Conservation (phyloP, 2,113 vertebrate species). For the Phyllopteryx taeniolatus region DNA sequence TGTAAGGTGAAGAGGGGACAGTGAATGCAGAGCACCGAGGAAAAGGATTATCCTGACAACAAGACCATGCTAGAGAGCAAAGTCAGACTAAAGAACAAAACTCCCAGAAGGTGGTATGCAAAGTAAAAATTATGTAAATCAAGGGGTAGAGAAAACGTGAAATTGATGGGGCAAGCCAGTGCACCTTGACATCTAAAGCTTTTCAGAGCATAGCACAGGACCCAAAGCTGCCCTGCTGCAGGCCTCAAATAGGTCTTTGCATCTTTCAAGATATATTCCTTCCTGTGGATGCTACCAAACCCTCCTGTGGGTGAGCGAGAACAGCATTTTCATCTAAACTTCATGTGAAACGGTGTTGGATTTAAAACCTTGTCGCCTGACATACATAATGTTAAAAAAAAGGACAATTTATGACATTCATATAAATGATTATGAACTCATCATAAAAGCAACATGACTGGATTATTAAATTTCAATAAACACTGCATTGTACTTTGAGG, state of each 20-base stretch:
- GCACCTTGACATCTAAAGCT: conserved; percentile 46
- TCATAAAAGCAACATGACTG: too few relatives aligned
- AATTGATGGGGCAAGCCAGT: conserved; percentile 22
- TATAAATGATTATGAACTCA: too few relatives aligned
- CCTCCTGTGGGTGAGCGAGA: not conserved
- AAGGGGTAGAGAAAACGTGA: conserved; percentile 6
- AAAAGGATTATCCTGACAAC: conserved; percentile 33
- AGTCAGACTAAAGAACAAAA: conserved; percentile 8
- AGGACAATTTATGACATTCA: too few relatives aligned
- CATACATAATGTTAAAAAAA: too few relatives aligned
- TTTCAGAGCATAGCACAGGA: conserved; percentile 29
- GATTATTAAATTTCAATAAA: too few relatives aligned
- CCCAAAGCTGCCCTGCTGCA: conserved; percentile 23
- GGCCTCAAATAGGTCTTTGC: conserved; percentile 17
- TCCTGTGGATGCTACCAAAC: conserved; percentile 3
- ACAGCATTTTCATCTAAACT: not conserved
- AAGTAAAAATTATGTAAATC: not conserved
- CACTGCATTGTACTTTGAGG: too few relatives aligned
- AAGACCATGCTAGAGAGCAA: conserved; percentile 8
- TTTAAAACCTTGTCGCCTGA: not conserved
- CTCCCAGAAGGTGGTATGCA: not conserved
- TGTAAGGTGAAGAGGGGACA: conserved; percentile 7
- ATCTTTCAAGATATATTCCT: conserved; percentile 31
- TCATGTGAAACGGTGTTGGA: not conserved
- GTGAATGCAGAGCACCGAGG: conserved; percentile 16